Percentiles rank a stretch among this genome's conserved stretches.
Conservation (phyloP, 2,113 vertebrate species). For the Platichthys stellatus region DNA sequence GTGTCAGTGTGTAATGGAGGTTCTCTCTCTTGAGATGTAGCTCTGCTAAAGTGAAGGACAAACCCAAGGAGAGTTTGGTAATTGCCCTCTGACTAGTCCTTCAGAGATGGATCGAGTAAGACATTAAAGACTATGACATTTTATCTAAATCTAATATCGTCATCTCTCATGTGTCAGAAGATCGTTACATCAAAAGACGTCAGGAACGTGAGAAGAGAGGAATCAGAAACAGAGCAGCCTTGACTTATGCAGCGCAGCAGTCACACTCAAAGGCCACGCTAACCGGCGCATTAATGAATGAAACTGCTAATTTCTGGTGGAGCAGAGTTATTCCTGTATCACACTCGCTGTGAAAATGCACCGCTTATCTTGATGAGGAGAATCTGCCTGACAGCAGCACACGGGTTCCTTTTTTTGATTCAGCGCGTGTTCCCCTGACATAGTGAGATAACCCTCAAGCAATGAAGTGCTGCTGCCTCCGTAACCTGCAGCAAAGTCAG, state of each 20-base stretch:
- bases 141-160: constrained; percentile 46
- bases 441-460: constrained; percentile 52
- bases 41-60: constrained; percentile 14
- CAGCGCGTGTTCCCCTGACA: constrained; percentile 52
- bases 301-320: constrained; percentile 35
- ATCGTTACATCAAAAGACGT: constrained; percentile 38
- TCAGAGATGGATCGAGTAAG: neutral
- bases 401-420: constrained; percentile 57
- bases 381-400: constrained; percentile 50
- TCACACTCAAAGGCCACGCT: constrained; percentile 20
- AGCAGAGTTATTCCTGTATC: constrained; percentile 31
- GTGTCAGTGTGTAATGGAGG: constrained; percentile 3
- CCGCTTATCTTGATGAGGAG: constrained; percentile 34
- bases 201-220: constrained; percentile 36
- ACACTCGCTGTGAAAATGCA: constrained; percentile 14
- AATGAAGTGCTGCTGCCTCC: constrained; percentile 34
- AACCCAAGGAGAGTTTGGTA: constrained; percentile 44
- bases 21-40: neutral
- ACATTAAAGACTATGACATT: constrained; percentile 20
- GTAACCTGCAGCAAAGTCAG: constrained; percentile 53
- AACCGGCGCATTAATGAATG: constrained; percentile 49
- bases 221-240: constrained; percentile 43
- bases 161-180: constrained; percentile 51
- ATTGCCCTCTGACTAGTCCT: constrained; percentile 8
- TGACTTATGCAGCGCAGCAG: constrained; percentile 37